These are phyloP conservation scores for Drosophila aff. DNA, from an alignment of 1,140 invertebrate species.

Conservation along the genomic window DNA sequence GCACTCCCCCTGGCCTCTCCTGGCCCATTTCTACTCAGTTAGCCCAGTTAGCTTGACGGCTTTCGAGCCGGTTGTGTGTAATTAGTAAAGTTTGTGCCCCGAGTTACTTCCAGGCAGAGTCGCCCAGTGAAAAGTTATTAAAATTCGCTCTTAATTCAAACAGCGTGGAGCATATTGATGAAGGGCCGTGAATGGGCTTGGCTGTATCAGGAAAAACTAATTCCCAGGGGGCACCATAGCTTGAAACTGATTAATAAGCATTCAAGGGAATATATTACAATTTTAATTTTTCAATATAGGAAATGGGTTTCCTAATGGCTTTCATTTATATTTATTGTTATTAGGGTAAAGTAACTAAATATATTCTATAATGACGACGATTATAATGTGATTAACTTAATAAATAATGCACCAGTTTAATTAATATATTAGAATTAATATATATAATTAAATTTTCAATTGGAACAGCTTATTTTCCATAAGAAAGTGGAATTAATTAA, in stretches of 20 bases:
- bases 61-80: slow-evolving; percentile 32
- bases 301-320: background rate
- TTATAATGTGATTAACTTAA: background rate
- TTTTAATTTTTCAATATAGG: background rate
- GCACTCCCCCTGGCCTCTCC: background rate
- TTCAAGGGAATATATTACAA: slow-evolving; percentile 1
- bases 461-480: background rate
- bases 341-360: background rate
- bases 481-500: background rate
- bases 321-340: background rate
- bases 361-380: background rate
- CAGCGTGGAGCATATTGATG: slow-evolving; percentile 45
- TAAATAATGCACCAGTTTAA: no score
- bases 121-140: slow-evolving; percentile 45
- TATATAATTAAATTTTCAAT: background rate
- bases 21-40: slow-evolving; percentile 22
- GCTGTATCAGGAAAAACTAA: slow-evolving; percentile 11
- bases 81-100: slow-evolving; percentile 63
- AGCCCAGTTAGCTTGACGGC: slow-evolving; percentile 18
- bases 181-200: slow-evolving; percentile 26
- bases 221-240: background rate
- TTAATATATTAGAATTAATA: background rate
- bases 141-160: slow-evolving; percentile 41
- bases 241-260: slow-evolving; percentile 9
- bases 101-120: slow-evolving; percentile 22